Evolutionary conservation across 1,140 invertebrate genomes (phyloP), one percentile per base, ranked within the genome.

Genomic region (Triops longicaudatus): DNA sequence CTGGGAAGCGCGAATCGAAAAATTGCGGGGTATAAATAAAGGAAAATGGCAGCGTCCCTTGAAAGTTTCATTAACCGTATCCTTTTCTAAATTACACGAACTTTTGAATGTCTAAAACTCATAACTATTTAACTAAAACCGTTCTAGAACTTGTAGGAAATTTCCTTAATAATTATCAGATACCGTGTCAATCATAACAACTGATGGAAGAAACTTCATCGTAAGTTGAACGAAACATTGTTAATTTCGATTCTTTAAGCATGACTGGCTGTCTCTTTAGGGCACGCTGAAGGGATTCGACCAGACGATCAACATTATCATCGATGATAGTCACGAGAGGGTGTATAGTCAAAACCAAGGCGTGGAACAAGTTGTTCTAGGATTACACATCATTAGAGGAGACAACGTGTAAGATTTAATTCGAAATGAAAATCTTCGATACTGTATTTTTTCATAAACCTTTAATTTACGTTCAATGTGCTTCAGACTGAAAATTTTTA

Each of bases 241-340:
- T 41, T 79, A 73, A 78, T 75, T 72, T 63, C 78, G 17, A 44
- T 74, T 78, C 79, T 80, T 79, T 27, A 44, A 79, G 71, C 75
- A 10, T 75, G 73, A 72, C 79, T 78, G 26, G 73, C 22, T 28
- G 43, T 80, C 72, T 74, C 87, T 88, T 81, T 80, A 94, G 92
- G 94, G 92, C 44, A 93, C 90, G 1, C 84, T 94, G 74, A 95
- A 93, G 85, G 93, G 93, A 72, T 99, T 98, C 87, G 98, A 99
- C 86, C 98, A 99, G 86, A 97, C 96, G 26, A 97, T 98, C 77
- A 99, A 99, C 83, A 88, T 99, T 78, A 98, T 99, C 82, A 86
- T 99, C 42, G 96, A 98, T 84, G 97, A 99, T 85, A 97, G 95
- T 77, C 96, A 98, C 84, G 98, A 99, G 85, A 87, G 98, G 82